phyloP scores from a whole-genome alignment of 2,113 vertebrate genomes.

The Corynorhinus townsendii region DNA sequence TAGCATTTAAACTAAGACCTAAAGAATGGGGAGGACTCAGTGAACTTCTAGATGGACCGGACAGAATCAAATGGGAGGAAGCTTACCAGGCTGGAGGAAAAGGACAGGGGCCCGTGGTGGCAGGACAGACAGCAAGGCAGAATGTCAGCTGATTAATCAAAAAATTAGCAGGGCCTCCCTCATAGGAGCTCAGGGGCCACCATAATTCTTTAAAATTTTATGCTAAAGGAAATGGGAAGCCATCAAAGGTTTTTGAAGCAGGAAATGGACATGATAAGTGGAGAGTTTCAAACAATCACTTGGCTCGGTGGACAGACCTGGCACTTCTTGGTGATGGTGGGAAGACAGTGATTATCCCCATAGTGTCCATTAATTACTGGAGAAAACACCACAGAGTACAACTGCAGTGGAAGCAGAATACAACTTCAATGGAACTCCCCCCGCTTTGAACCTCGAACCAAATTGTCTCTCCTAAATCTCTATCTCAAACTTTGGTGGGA shows the following conservation, averaged over 20 bases:
- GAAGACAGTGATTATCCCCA: not conserved
- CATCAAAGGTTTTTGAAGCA: not conserved
- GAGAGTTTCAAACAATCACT: not conserved
- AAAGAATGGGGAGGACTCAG: not conserved
- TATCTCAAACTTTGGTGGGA: not conserved
- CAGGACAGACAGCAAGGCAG: not conserved
- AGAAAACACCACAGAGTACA: not conserved
- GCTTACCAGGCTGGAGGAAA: accelerated
- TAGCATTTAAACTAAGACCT: not conserved
- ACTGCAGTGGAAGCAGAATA: not conserved
- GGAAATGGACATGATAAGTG: not conserved
- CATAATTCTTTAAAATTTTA: not conserved
- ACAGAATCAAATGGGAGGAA: not conserved
- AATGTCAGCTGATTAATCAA: accelerated
- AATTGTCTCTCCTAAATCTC: not conserved
- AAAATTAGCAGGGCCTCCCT: not conserved
- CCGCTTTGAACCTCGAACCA: not conserved
- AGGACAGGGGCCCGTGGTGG: not conserved
- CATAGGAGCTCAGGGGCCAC: accelerated
- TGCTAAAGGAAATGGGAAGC: not conserved
- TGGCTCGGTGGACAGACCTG: not conserved
- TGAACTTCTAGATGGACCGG: not conserved
- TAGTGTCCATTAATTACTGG: not conserved
- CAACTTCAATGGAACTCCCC: not conserved
- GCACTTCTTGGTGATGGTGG: not conserved